Evolutionary conservation across 2,113 vertebrate species (phyloP).

Genomic region (Orcinus orca): DNA sequence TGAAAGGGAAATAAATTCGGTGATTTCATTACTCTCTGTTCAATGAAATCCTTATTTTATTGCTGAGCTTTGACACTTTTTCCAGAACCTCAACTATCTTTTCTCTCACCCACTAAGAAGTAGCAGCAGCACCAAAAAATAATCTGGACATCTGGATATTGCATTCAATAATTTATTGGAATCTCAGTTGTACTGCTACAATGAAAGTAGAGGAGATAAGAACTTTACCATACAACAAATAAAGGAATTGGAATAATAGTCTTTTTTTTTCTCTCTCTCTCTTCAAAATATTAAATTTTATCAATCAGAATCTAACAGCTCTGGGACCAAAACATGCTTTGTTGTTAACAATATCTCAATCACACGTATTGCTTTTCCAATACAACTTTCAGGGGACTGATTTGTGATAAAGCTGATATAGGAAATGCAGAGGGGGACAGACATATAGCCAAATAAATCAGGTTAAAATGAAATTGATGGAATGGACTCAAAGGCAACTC

Average conservation of each 20-base stretch:
- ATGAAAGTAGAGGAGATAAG: constrained; percentile 50
- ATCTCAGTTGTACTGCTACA: constrained; percentile 46
- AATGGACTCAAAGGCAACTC: not conserved
- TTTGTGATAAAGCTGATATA: constrained; percentile 67
- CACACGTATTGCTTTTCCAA: constrained; percentile 75
- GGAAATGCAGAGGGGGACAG: constrained; percentile 52
- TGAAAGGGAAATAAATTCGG: constrained; percentile 24
- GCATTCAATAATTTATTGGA: constrained; percentile 64
- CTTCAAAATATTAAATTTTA: constrained; percentile 80
- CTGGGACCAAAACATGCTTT: constrained; percentile 53
- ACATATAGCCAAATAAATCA: constrained; percentile 61
- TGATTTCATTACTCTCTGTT: constrained; percentile 52
- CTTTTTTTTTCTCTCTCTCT: not conserved
- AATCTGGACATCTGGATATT: constrained; percentile 38
- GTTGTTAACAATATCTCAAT: constrained; percentile 72
- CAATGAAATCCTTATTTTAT: constrained; percentile 25
- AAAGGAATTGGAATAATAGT: constrained; percentile 20
- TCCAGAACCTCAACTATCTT: not conserved
- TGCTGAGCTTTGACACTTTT: constrained; percentile 44
- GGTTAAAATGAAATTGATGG: constrained; percentile 23
- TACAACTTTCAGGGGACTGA: constrained; percentile 56
- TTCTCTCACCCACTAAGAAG: not conserved
- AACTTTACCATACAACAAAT: constrained; percentile 53
- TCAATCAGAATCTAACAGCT: constrained; percentile 74
- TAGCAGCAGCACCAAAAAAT: not conserved